A percentile compares a stretch with the other conserved stretches of the same genome.
Conservation (phyloP, 2,113 vertebrate species). For the Bubalus kerabau region DNA sequence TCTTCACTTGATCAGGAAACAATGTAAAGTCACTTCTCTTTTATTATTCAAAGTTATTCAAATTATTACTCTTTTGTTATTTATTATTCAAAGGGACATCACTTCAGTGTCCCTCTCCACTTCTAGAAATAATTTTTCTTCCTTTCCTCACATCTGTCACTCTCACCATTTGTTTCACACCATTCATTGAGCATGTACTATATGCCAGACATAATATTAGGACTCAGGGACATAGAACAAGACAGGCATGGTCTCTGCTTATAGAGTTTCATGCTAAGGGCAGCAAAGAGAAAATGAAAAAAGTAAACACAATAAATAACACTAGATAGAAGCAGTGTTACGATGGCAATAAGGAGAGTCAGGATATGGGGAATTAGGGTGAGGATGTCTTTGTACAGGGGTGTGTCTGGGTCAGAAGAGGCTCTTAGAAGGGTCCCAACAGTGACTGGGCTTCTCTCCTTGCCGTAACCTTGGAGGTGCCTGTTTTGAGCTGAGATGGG, state of each 20-base stretch:
- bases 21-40: not conserved
- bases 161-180: not conserved
- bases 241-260: not conserved
- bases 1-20: not conserved
- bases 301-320: not conserved
- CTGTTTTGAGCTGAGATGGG: not conserved
- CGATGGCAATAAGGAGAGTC: not conserved
- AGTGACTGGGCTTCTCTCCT: not conserved
- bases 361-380: not conserved
- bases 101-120: not conserved
- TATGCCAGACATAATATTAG: not conserved
- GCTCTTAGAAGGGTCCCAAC: not conserved
- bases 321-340: not conserved
- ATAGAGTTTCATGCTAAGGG: not conserved
- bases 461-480: accelerated
- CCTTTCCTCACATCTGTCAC: not conserved
- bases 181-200: not conserved
- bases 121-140: not conserved
- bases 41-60: not conserved
- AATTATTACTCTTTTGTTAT: not conserved
- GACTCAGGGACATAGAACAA: not conserved
- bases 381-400: not conserved
- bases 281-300: not conserved
- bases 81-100: not conserved
- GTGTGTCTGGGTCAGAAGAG: not conserved